Conservation (phyloP, 2,888 invertebrate genomes). For the Marasmarcha lunaedactyla region DNA sequence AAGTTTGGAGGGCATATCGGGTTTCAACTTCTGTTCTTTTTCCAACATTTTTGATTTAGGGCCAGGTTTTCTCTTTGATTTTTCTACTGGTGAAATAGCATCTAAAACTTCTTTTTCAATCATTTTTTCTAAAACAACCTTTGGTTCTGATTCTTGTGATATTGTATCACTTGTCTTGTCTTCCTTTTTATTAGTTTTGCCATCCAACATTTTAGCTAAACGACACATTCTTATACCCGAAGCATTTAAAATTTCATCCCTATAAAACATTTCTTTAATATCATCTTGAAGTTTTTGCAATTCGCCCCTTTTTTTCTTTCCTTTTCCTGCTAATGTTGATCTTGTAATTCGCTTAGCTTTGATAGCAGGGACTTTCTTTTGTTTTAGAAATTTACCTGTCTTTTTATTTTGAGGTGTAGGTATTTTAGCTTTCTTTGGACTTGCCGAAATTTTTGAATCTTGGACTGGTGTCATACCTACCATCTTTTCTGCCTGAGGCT, state of each 20-base stretch:
- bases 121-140: neutral
- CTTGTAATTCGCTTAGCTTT: conserved; percentile 24
- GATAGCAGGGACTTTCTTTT: conserved; percentile 14
- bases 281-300: conserved; percentile 76
- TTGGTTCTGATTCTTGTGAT: neutral
- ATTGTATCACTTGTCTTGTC: conserved; percentile 3
- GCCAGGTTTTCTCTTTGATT: conserved; percentile 24
- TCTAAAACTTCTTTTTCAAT: neutral
- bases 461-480: conserved; percentile 11
- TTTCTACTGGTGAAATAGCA: conserved; percentile 7
- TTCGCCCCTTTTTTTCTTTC: conserved; percentile 46
- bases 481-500: conserved; percentile 9
- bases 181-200: neutral
- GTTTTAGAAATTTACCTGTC: conserved; percentile 14
- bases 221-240: conserved; percentile 76
- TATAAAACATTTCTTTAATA: conserved; percentile 77
- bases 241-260: conserved; percentile 70
- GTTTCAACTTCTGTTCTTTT: too few relatives aligned
- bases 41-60: conserved; percentile 35
- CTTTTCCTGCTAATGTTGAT: conserved; percentile 17
- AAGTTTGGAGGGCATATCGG: conserved; percentile 4
- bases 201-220: conserved; percentile 53
- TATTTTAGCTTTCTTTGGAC: neutral
- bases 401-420: neutral
- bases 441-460: conserved; percentile 2